phyloP scores from a whole-genome alignment of 92 coral and sea anemone genomes.

The Porites divaricata region DNA sequence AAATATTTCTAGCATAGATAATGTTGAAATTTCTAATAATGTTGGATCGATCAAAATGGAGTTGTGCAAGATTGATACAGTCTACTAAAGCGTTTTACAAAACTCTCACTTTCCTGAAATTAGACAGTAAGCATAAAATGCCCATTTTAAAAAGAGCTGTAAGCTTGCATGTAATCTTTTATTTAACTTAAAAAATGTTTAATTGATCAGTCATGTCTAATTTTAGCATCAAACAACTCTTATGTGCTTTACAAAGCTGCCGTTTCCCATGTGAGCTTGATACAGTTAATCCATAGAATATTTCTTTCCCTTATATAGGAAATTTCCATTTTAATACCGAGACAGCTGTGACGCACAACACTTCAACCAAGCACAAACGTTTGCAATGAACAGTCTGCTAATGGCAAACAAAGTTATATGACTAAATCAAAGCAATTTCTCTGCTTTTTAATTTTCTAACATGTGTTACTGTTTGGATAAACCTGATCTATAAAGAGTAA shows the following conservation, averaged over 20 bases:
- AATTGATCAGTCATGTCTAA: no score
- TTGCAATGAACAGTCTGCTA: slow-evolving; percentile 1
- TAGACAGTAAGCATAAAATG: neutral
- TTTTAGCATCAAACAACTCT: slow-evolving; percentile 10
- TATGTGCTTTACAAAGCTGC: slow-evolving; percentile 5
- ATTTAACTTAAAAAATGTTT: slow-evolving; percentile 3
- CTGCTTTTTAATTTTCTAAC: slow-evolving; percentile 1
- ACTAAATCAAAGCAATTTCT: slow-evolving; percentile 16
- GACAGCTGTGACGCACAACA: no score
- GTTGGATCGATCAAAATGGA: neutral
- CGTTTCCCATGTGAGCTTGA: slow-evolving; percentile 2
- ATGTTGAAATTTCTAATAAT: slow-evolving; percentile 1
- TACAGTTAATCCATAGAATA: slow-evolving; percentile 4
- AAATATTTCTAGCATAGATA: slow-evolving; percentile 3
- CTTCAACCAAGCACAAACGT: slow-evolving; percentile 3
- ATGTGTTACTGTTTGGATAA: slow-evolving; percentile 11
- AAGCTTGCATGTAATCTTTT: slow-evolving; percentile 13
- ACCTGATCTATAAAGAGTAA: neutral
- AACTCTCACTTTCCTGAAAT: neutral
- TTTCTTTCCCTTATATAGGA: slow-evolving; percentile 6
- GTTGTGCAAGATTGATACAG: neutral
- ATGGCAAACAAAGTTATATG: neutral
- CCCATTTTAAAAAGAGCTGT: slow-evolving; percentile 7
- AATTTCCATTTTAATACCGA: neutral
- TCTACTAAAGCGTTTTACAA: no score